Conservation (phyloP, 2,797 vertebrate species). For the Eurystomus glaucurus region DNA sequence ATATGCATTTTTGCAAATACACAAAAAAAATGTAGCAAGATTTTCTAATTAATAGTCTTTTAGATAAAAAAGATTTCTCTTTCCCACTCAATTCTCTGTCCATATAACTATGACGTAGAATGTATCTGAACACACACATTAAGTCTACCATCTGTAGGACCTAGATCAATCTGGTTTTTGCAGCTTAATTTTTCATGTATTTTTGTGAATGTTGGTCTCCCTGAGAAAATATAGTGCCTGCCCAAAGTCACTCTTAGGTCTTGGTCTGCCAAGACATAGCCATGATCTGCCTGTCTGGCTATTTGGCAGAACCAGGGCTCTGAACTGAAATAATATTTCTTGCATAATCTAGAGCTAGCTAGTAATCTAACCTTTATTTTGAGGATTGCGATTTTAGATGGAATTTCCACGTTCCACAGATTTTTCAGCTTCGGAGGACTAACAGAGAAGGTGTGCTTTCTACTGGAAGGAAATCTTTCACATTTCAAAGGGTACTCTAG, state of each 20-base stretch:
- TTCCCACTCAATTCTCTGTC: neutral
- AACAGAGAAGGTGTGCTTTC: neutral
- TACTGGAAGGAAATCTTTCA: neutral
- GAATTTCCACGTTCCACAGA: neutral
- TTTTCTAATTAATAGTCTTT: neutral
- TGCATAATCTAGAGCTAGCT: neutral
- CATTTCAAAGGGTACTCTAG: neutral
- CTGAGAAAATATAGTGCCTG: neutral
- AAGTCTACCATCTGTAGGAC: neutral
- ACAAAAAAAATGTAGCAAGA: neutral
- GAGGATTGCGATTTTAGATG: neutral
- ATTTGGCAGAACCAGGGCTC: neutral
- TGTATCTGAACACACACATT: neutral
- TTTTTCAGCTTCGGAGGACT: neutral
- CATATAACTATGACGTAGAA: neutral
- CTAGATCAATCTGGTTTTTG: neutral
- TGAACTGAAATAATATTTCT: neutral
- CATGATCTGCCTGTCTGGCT: neutral
- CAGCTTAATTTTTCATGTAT: neutral
- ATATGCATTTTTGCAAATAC: neutral
- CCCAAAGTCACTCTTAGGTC: neutral
- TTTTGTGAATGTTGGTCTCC: neutral
- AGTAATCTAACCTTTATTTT: neutral
- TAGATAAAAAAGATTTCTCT: neutral
- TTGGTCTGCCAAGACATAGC: neutral